Percentiles rank a stretch among this genome's conserved stretches.
Evolutionary conservation across 1,140 invertebrate genomes (phyloP).

Genomic region (Drosophila leontia): DNA sequence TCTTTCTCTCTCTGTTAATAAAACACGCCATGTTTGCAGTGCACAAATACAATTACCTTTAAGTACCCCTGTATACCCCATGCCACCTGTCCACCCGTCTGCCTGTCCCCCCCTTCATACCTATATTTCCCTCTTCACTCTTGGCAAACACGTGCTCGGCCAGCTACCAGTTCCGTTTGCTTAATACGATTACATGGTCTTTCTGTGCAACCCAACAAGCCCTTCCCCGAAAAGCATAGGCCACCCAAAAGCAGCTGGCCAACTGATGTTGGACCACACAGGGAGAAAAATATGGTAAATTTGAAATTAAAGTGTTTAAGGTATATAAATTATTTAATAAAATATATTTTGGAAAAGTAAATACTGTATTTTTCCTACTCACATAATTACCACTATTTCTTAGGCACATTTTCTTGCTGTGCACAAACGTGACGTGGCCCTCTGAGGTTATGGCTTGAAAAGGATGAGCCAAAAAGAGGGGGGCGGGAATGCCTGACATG

Average conservation of each 20-base stretch:
- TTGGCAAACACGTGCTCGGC: slow-evolving; percentile 55
- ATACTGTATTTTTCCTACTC: background rate
- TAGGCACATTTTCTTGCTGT: background rate
- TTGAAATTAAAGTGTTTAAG: no score
- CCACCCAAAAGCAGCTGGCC: slow-evolving; percentile 41
- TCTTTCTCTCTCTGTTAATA: slow-evolving; percentile 24
- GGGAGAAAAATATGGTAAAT: background rate
- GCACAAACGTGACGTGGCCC: slow-evolving; percentile 20
- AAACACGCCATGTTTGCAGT: slow-evolving; percentile 61
- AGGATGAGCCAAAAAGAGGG: background rate
- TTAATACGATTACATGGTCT: slow-evolving; percentile 67
- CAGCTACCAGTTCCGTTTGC: slow-evolving; percentile 72
- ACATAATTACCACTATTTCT: background rate
- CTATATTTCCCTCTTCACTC: background rate
- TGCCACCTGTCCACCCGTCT: background rate
- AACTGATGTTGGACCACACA: slow-evolving; percentile 29
- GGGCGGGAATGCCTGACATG: background rate
- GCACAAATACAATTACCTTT: slow-evolving; percentile 77
- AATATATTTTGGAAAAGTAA: background rate
- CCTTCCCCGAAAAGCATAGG: slow-evolving; percentile 42
- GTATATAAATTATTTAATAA: no score
- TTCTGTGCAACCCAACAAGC: slow-evolving; percentile 26
- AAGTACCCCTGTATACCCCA: slow-evolving; percentile 50
- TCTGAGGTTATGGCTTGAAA: background rate
- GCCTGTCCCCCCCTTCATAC: background rate